These are phyloP conservation scores for Perizoma affinitatum DNA, from an alignment of 2,888 invertebrate species.

Conservation along the genomic window DNA sequence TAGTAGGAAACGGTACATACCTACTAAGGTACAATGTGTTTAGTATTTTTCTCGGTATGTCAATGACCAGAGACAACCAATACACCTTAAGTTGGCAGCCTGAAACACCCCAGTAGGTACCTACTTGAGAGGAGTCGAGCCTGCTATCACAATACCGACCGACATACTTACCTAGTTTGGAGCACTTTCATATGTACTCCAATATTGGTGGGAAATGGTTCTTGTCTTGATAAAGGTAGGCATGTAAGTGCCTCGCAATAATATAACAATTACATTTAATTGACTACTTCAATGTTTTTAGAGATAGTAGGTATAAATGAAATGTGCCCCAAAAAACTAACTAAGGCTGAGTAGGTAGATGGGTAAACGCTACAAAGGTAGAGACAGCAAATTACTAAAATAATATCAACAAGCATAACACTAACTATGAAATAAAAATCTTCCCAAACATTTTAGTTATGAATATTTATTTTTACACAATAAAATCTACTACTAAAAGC, in stretches of 20 bases:
- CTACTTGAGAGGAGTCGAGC: conserved; percentile 33
- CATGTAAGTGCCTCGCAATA: no score
- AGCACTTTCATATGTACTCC: conserved; percentile 52
- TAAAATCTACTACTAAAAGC: conserved; percentile 50
- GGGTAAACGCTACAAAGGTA: no score
- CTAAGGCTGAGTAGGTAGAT: no score
- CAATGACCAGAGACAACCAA: neutral
- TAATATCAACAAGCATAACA: no score
- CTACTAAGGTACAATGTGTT: no score
- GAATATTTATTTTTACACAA: conserved; percentile 54
- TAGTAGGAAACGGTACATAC: no score
- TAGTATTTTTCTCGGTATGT: neutral
- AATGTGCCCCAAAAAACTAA: no score
- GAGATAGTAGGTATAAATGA: no score
- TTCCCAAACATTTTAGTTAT: conserved; percentile 46
- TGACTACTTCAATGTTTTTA: no score
- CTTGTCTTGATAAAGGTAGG: neutral
- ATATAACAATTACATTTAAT: no score
- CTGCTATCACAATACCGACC: conserved; percentile 47
- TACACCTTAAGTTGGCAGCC: neutral
- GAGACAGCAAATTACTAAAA: no score
- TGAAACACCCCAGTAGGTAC: conserved; percentile 3
- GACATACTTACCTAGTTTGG: conserved; percentile 41
- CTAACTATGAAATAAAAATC: conserved; percentile 3
- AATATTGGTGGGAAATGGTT: conserved; percentile 48